These are phyloP conservation scores for Pholis gunnellus DNA, from an alignment of 2,113 vertebrate genomes.

Conservation along the genomic window DNA sequence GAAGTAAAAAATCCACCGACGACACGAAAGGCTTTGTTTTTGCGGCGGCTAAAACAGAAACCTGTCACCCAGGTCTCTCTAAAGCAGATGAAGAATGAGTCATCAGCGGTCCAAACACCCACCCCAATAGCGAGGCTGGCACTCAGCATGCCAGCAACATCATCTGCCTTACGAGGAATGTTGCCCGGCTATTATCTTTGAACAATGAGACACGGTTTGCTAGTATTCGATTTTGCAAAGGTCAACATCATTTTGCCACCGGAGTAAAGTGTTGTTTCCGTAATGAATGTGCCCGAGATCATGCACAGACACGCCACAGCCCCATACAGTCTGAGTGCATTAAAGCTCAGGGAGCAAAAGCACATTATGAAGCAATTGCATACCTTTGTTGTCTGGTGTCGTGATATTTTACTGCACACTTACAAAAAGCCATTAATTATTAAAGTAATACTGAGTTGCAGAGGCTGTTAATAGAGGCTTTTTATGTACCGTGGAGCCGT, in stretches of 20 bases:
- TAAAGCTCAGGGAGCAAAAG: slow-evolving; percentile 14
- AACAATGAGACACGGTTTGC: slow-evolving; percentile 71
- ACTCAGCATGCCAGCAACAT: slow-evolving; percentile 67
- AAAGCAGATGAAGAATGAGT: slow-evolving; percentile 67
- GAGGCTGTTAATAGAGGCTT: slow-evolving; percentile 42
- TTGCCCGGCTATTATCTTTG: slow-evolving; percentile 74
- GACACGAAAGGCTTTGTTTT: slow-evolving; percentile 56
- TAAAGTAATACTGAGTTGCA: slow-evolving; percentile 21
- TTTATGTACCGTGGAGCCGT: slow-evolving; percentile 45
- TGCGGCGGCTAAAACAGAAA: slow-evolving; percentile 52
- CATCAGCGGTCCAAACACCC: slow-evolving; percentile 63
- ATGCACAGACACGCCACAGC: slow-evolving; percentile 49
- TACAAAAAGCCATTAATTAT: slow-evolving; percentile 18
- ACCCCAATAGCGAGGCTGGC: slow-evolving; percentile 56
- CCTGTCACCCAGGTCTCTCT: slow-evolving; percentile 60
- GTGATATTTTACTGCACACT: background rate
- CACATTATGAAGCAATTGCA: slow-evolving; percentile 23
- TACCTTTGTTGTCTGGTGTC: slow-evolving; percentile 6
- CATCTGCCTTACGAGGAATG: slow-evolving; percentile 67
- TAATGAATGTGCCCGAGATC: slow-evolving; percentile 66
- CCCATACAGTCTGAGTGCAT: slow-evolving; percentile 31
- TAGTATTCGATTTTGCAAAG: slow-evolving; percentile 69
- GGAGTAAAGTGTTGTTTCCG: slow-evolving; percentile 76
- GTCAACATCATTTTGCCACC: slow-evolving; percentile 75
- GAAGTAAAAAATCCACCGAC: slow-evolving; percentile 39